Evolutionary conservation across 1,140 invertebrate species (phyloP), one percentile per base, ranked within the genome.

Genomic region (Palaemon carinicauda): DNA sequence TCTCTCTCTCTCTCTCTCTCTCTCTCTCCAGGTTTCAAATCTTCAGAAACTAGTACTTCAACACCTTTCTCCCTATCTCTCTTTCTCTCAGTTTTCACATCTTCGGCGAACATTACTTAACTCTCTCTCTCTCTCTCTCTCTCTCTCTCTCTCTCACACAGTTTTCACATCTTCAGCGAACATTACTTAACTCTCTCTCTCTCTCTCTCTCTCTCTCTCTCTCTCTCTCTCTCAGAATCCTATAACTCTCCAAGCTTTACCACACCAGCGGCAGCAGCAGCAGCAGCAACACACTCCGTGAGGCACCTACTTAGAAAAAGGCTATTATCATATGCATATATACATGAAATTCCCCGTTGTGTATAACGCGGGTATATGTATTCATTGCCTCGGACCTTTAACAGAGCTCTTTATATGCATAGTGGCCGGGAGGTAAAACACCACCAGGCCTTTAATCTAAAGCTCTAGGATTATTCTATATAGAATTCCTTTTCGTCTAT

Each of bases 371-470:
- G 9, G 10, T 53, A 15, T 82, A 74, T n/a, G 69, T 82, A 82
- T 82, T 82, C 81, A 82, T 82, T 82, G 81, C 54, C 54, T 82
- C 60, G 69, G 41, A 53, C 9, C 51, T 51, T 10, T 75, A 82
- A 82, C 81, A 51, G 74, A 56, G 41, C 81, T 75, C 69, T 82
- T 82, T 82, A 52, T 71, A 82, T 82, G 81, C 81, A 82, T 81
- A 69, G 80, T 71, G 60, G 65, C 27, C 53, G 60, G 33, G 71
- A n/a, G 56, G 29, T 51, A 81, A 65, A 71, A n/a, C 50, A 33
- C 29, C 9, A 10, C 41, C 56, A 5, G 69, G 69, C 29, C 27
- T 41, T 41, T 41, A 41, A 41, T 41, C 41, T 41, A 41, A 41
- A 5, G 41, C 5, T 7, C 7, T 41, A 9, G 41, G 41, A 41